Base-by-base conservation (phyloP, 2,888 invertebrate species). In the Gastracanthus pulcherrimus region DNA sequence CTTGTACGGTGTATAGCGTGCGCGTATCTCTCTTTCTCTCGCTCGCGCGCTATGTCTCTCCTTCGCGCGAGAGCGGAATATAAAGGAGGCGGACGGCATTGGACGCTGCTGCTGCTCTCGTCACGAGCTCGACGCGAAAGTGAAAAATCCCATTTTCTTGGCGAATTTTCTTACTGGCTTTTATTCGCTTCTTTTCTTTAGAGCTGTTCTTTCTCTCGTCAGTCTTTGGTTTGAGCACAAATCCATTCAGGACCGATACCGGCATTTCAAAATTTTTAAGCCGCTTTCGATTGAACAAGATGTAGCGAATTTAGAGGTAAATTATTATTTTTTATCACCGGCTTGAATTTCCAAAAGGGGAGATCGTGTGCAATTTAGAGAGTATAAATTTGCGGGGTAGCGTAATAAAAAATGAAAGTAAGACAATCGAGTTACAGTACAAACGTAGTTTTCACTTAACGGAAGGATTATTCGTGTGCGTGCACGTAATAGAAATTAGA, bases 51-150 rank as follows among this genome's bases (percentile, higher is more conserved):
- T 72, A 82, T 70, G 58, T 45, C 79, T 45, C 45, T 58, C n/a
- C 41, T 48, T n/a, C 55, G 58, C 41, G 62, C 76, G 70, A 83
- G 82, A 72, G 74, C 38, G 36, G 76, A 81, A 78, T 81, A 83
- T 75, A 55, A 83, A 83, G 29, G 77, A 80, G 75, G 16, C 66
- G 66, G 74, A 36, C 60, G 69, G 64, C 48, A 78, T 71, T 71
- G 75, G 64, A 23, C 41, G 62, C 13, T 19, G 58, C 23, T 16
- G 5, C n/a, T 13, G 19, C 29, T 70, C 31, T 34, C 48, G 23
- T 45, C 6, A 16, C 13, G n/a, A 64, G 45, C 31, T 41, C 26
- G 13, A 23, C 34, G n/a, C 70, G 74, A 76, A 80, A 80, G 76
- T 58, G 74, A 81, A 64, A 72, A 79, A 79, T 69, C 64, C 79